phyloP scores from a whole-genome alignment of 2,113 vertebrate species.

The Climacteris rufus region DNA sequence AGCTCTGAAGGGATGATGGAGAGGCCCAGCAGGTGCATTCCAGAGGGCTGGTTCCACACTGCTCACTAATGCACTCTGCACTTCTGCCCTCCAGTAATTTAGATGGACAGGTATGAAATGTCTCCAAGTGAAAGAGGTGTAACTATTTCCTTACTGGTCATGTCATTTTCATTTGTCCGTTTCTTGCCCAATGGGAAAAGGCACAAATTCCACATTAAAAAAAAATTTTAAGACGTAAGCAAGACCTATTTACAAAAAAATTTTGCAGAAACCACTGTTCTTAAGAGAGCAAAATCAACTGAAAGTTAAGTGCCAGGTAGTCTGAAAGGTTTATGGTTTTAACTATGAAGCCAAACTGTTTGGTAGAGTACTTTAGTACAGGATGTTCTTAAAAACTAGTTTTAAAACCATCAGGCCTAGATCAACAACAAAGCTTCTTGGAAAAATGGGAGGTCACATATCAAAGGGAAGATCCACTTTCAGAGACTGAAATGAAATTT shows the following conservation, averaged over 20 bases:
- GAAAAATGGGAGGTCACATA: not conserved
- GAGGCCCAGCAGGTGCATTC: not conserved
- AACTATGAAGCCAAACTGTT: not conserved
- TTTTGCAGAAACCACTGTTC: not conserved
- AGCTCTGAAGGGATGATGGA: not conserved
- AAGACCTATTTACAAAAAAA: not conserved
- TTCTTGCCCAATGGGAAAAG: not conserved
- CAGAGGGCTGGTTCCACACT: accelerated
- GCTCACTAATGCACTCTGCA: not conserved
- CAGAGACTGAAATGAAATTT: not conserved
- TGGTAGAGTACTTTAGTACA: not conserved
- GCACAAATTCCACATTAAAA: not conserved
- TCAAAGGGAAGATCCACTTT: not conserved
- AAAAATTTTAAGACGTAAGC: not conserved
- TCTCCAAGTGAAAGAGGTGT: not conserved
- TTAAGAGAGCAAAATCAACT: not conserved
- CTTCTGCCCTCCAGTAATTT: not conserved
- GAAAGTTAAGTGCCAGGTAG: not conserved
- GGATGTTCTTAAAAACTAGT: not conserved
- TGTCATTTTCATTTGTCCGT: not conserved
- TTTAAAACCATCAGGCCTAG: not conserved
- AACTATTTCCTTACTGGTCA: not conserved
- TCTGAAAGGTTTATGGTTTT: not conserved
- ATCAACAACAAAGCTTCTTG: not conserved
- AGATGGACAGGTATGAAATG: not conserved